phyloP scores from a whole-genome alignment of 2,797 vertebrate species.

The Chaunax sp. region DNA sequence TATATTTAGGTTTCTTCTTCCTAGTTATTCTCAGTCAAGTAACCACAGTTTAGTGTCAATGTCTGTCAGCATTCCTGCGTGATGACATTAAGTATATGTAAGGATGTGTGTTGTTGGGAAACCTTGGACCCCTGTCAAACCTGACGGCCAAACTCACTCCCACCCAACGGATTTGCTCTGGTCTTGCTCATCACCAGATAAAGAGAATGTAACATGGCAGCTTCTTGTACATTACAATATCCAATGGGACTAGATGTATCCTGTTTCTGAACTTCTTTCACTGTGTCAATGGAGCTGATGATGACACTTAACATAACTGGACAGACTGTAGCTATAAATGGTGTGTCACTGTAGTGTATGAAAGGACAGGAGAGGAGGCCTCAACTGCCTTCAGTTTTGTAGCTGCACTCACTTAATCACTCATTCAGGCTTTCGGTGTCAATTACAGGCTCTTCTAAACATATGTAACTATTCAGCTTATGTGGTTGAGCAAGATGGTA shows the following conservation, averaged over 20 bases:
- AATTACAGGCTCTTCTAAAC: slow-evolving; percentile 29
- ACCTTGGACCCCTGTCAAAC: slow-evolving; percentile 34
- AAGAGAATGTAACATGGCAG: slow-evolving; percentile 73
- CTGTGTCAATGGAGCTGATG: slow-evolving; percentile 24
- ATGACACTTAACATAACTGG: slow-evolving; percentile 23
- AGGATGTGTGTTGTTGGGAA: slow-evolving; percentile 23
- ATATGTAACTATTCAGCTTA: slow-evolving; percentile 44
- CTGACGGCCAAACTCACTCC: slow-evolving; percentile 42
- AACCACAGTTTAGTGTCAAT: slow-evolving; percentile 34
- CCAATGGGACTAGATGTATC: slow-evolving; percentile 26
- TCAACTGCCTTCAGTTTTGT: slow-evolving; percentile 11
- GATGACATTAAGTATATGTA: slow-evolving; percentile 26
- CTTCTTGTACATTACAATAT: slow-evolving; percentile 47
- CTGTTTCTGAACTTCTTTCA: slow-evolving; percentile 11
- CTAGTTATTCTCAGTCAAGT: neutral
- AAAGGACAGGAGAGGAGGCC: slow-evolving; percentile 1
- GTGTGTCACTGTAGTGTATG: neutral
- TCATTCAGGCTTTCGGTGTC: neutral
- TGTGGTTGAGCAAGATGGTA: slow-evolving; percentile 31
- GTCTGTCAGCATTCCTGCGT: slow-evolving; percentile 40
- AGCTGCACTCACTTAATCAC: slow-evolving; percentile 15
- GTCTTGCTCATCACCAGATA: slow-evolving; percentile 61
- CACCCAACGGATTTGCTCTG: slow-evolving; percentile 57
- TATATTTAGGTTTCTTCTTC: neutral
- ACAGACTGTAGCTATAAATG: slow-evolving; percentile 18